A percentile compares a stretch with the other conserved stretches of the same genome.
Conservation (phyloP, 1,140 invertebrate genomes). For the Eumeta japonica region DNA sequence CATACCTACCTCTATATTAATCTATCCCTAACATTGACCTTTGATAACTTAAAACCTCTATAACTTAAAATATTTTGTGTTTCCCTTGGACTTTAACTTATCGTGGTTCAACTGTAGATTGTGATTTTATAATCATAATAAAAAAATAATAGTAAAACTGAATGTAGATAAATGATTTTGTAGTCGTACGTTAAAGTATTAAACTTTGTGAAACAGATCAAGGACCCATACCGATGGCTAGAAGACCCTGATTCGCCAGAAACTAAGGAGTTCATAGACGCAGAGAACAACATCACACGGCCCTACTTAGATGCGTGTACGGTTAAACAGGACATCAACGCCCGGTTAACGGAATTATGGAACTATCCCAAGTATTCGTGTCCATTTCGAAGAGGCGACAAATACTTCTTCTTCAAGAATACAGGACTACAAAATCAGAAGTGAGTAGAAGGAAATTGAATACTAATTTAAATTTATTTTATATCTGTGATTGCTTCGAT, state of each 20-base stretch:
- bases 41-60: too few species aligned
- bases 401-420: slow-evolving; percentile 93
- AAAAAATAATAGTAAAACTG: too few species aligned
- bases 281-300: slow-evolving; percentile 85
- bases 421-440: slow-evolving; percentile 95
- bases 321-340: slow-evolving; percentile 70
- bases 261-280: slow-evolving; percentile 89
- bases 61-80: too few species aligned
- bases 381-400: slow-evolving; percentile 77
- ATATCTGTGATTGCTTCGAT: too few species aligned
- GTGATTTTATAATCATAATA: too few species aligned
- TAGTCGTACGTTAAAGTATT: not conserved
- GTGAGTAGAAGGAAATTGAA: slow-evolving; percentile 57
- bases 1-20: too few species aligned
- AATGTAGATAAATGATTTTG: not conserved
- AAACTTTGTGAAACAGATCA: slow-evolving; percentile 63
- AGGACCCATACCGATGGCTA: slow-evolving; percentile 94
- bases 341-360: slow-evolving; percentile 85
- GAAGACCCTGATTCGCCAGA: slow-evolving; percentile 93
- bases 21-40: too few species aligned
- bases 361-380: slow-evolving; percentile 95
- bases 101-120: too few species aligned
- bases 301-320: slow-evolving; percentile 82
- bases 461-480: slow-evolving; percentile 5
- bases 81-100: too few species aligned